phyloP scores from a whole-genome alignment of 2,113 vertebrate species.

The Hassar affinis region DNA sequence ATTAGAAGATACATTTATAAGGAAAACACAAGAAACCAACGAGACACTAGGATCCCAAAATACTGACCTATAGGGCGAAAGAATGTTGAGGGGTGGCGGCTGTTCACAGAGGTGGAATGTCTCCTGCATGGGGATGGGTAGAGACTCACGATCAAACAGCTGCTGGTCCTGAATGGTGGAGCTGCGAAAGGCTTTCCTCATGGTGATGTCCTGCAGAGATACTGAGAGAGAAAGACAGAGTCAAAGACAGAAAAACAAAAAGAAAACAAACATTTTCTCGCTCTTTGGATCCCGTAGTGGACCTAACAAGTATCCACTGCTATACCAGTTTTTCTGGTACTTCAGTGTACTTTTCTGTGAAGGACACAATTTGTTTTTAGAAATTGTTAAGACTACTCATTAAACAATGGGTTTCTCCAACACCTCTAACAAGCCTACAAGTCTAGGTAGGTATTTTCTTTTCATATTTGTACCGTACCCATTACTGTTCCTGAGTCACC shows the following conservation, averaged over 20 bases:
- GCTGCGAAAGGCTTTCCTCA: conserved; percentile 98
- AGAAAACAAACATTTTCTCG: neutral
- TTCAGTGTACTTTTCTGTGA: neutral
- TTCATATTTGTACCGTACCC: neutral
- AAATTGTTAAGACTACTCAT: neutral
- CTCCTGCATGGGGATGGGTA: conserved; percentile 93
- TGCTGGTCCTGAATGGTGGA: conserved; percentile 96
- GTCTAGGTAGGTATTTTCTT: neutral
- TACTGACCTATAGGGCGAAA: conserved; percentile 91
- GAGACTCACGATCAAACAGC: conserved; percentile 89
- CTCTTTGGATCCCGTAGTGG: too few relatives aligned
- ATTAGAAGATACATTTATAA: too few relatives aligned
- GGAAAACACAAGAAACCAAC: too few relatives aligned
- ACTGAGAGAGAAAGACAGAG: conserved; percentile 71
- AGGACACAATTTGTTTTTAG: neutral
- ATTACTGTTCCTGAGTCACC: neutral
- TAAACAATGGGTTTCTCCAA: neutral
- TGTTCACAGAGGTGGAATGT: conserved; percentile 91
- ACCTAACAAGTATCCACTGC: too few relatives aligned
- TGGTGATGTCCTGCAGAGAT: conserved; percentile 97
- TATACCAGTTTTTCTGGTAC: too few relatives aligned
- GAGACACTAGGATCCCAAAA: neutral
- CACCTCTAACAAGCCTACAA: neutral
- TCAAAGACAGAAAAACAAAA: neutral
- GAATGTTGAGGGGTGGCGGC: conserved; percentile 95